These are phyloP conservation scores for Caenorhabditis briggsae DNA, from an alignment of 1,140 invertebrate genomes.

Conservation along the genomic window DNA sequence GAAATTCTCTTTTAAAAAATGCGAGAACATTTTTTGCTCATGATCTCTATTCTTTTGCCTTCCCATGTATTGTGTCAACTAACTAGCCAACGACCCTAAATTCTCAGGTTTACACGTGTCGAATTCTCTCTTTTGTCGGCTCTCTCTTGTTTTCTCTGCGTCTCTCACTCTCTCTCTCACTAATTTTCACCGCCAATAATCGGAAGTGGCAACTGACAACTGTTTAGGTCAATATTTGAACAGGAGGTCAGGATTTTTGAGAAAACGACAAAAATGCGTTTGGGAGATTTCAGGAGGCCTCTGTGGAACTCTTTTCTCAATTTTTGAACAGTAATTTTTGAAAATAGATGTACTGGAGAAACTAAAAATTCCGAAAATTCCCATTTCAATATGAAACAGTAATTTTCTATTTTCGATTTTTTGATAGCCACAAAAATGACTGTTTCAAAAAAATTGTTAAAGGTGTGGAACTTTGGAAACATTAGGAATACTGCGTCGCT, in stretches of 20 bases:
- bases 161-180: not conserved
- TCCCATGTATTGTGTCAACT: not conserved
- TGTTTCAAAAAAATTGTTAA: too few species aligned
- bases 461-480: too few species aligned
- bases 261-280: not conserved
- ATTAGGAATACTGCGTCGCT: too few species aligned
- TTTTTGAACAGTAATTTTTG: too few species aligned
- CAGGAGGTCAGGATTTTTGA: conserved; percentile 5
- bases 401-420: too few species aligned
- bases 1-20: not conserved
- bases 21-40: not conserved
- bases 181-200: not conserved
- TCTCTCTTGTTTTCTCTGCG: too few species aligned
- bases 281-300: not conserved
- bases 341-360: too few species aligned
- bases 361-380: too few species aligned
- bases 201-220: not conserved
- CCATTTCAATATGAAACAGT: too few species aligned
- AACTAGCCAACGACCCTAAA: not conserved
- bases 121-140: not conserved
- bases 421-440: too few species aligned
- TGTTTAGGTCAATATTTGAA: conserved; percentile 43
- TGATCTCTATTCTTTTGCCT: conserved; percentile 32
- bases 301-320: too few species aligned
- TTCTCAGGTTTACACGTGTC: conserved; percentile 37